Evolutionary conservation across 2,113 vertebrate genomes (phyloP).

Genomic region (Petaurus breviceps): DNA sequence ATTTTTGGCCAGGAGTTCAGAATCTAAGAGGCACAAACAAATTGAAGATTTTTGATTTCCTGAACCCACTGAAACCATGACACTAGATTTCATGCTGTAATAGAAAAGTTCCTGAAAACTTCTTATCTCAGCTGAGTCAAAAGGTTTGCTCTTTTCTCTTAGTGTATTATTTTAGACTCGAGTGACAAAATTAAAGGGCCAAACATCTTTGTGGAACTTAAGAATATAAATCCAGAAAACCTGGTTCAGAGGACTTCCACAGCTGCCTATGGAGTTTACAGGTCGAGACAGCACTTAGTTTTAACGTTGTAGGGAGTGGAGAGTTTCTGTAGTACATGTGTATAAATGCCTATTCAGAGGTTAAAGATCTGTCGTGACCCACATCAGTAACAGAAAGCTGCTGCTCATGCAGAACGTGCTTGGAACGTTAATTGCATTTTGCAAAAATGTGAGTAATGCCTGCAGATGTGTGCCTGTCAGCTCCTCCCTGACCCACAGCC

Average conservation of each 20-base stretch:
- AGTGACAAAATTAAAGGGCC: neutral
- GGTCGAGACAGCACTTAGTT: neutral
- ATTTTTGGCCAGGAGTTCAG: constrained; percentile 72
- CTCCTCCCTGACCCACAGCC: neutral
- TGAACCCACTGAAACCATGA: constrained; percentile 67
- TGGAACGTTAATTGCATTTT: neutral
- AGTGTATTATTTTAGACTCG: constrained; percentile 20
- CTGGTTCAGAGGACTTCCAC: neutral
- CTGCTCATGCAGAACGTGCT: neutral
- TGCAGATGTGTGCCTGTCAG: neutral
- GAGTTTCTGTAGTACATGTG: neutral
- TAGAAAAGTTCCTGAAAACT: constrained; percentile 50
- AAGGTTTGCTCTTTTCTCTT: constrained; percentile 9
- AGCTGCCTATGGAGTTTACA: too few relatives aligned
- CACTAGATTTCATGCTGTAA: constrained; percentile 45
- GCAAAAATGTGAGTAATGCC: neutral
- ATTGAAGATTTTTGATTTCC: constrained; percentile 64
- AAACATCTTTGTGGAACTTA: neutral
- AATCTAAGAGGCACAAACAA: constrained; percentile 65
- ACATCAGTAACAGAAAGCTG: constrained; percentile 23
- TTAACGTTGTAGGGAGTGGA: neutral
- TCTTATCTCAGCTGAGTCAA: neutral
- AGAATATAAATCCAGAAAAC: neutral
- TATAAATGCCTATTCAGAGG: neutral
- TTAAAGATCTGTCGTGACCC: neutral